A percentile compares a stretch with the other conserved stretches of the same genome.
These are phyloP conservation scores for Pipra filicauda DNA, from an alignment of 2,113 vertebrate genomes.

Conservation along the genomic window DNA sequence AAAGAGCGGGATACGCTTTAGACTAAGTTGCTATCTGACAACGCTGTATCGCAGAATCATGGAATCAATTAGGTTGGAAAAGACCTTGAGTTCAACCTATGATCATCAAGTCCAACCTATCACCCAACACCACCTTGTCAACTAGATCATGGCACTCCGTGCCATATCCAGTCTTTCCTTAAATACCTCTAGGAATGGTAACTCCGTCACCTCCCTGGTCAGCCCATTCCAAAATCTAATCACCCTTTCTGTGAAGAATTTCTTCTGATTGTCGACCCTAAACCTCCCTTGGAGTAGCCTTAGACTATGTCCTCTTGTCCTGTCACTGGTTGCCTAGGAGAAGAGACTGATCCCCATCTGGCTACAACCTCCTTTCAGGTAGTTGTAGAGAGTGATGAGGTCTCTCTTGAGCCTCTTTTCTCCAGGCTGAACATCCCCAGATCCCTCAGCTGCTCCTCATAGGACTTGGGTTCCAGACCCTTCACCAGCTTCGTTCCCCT, in stretches of 20 bases:
- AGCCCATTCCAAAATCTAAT: background rate
- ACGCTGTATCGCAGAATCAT: background rate
- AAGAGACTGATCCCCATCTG: background rate
- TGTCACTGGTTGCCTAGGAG: background rate
- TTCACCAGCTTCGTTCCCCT: fast-evolving
- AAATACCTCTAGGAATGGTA: background rate
- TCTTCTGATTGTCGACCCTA: background rate
- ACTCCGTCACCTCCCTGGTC: background rate
- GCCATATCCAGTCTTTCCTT: too few species aligned
- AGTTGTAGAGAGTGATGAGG: too few species aligned
- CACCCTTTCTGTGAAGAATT: background rate
- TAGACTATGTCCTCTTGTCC: background rate
- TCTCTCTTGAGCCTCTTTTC: background rate
- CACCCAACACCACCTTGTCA: background rate
- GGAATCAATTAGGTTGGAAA: background rate
- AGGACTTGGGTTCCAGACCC: background rate
- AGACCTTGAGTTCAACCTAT: too few species aligned
- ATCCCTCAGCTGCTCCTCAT: background rate
- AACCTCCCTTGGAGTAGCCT: background rate
- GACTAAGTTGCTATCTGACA: background rate
- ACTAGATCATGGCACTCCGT: background rate
- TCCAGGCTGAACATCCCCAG: background rate
- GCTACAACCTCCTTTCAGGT: background rate
- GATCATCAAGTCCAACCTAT: background rate
- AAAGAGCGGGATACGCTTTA: background rate